phyloP scores from a whole-genome alignment of 2,113 vertebrate species.

The Carassius carassius region DNA sequence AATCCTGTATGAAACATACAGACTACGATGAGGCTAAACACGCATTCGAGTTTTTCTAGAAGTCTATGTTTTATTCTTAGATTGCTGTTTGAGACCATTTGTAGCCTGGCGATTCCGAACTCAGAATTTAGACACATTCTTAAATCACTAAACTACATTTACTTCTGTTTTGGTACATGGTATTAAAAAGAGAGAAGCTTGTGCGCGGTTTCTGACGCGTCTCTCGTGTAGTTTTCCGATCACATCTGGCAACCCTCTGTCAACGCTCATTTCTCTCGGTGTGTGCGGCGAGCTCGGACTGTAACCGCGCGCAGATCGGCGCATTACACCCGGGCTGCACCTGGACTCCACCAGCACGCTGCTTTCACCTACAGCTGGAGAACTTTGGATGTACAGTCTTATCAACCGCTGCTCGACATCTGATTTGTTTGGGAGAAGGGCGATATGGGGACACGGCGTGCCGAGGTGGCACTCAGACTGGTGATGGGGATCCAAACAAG shows the following conservation, averaged over 20 bases:
- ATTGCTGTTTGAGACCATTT: neutral
- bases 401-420: conserved; percentile 12
- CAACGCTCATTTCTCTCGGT: conserved; percentile 65
- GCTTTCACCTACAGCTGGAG: neutral
- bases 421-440: conserved; percentile 30
- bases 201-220: neutral
- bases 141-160: neutral
- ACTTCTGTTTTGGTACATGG: too few relatives aligned
- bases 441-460: conserved; percentile 69
- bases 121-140: neutral
- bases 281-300: conserved; percentile 70
- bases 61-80: neutral
- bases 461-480: conserved; percentile 41
- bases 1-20: neutral
- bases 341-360: conserved; percentile 4
- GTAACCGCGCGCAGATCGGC: conserved; percentile 58
- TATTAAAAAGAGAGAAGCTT: neutral
- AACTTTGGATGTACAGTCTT: neutral
- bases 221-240: neutral
- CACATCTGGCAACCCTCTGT: conserved; percentile 57
- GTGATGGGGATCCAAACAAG: conserved; percentile 55
- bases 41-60: neutral
- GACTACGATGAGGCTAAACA: too few relatives aligned
- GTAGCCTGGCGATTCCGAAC: neutral
- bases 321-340: conserved; percentile 6